Evolutionary conservation across 2,797 vertebrate genomes (phyloP).

Genomic region (Vultur gryphus): DNA sequence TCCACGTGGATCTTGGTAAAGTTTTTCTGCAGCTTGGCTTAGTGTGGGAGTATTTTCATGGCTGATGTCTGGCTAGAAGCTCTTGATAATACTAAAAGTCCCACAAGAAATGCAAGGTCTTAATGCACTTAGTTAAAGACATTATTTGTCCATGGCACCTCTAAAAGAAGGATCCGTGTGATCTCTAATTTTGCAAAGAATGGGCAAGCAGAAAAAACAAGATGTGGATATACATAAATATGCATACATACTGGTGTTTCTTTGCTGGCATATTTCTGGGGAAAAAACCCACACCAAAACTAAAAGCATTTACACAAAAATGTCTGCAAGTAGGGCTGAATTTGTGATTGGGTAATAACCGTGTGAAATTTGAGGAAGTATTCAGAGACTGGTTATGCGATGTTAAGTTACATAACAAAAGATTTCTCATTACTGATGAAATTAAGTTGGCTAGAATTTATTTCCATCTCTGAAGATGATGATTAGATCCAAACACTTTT

Average conservation of each 20-base stretch:
- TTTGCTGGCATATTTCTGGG: neutral
- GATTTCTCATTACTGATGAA: neutral
- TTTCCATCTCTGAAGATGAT: neutral
- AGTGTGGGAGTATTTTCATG: neutral
- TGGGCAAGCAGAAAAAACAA: neutral
- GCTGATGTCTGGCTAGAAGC: neutral
- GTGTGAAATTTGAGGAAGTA: neutral
- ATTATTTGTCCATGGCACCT: neutral
- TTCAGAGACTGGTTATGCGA: neutral
- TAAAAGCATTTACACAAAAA: neutral
- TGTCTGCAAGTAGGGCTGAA: neutral
- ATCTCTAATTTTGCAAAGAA: neutral
- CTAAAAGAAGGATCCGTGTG: neutral
- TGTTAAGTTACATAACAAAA: neutral
- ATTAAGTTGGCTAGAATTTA: neutral
- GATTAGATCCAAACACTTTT: neutral
- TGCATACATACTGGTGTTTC: neutral
- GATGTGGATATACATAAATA: neutral
- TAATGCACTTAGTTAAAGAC: neutral
- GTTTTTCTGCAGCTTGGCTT: neutral
- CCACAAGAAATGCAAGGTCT: neutral
- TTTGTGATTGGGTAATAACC: neutral
- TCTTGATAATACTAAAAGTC: neutral
- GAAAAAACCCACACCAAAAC: fast-evolving
- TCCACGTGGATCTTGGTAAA: neutral